Conservation (phyloP, 2,888 invertebrate species). For the Dryobota labecula region DNA sequence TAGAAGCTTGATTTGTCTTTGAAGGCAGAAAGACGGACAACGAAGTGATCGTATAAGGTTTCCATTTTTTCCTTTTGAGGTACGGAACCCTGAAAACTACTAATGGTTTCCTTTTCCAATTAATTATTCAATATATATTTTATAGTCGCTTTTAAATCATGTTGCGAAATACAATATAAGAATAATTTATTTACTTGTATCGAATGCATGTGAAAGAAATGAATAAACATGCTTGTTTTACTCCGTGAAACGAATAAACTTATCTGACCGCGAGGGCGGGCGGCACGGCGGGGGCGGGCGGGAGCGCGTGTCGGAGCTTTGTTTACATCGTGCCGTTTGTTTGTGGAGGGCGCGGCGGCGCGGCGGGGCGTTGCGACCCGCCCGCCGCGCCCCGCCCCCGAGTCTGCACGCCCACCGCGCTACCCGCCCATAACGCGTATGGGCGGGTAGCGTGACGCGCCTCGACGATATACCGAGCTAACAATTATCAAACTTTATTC, state of each 20-base stretch:
- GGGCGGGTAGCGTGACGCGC: neutral
- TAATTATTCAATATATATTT: neutral
- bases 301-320: constrained; percentile 39
- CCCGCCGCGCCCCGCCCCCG: constrained; percentile 19
- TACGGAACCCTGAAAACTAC: too few species aligned
- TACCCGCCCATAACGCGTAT: constrained; percentile 25
- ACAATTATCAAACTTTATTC: neutral
- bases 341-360: neutral
- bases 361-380: constrained; percentile 9
- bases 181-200: neutral
- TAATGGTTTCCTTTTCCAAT: too few species aligned
- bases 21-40: too few species aligned
- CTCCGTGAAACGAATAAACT: neutral
- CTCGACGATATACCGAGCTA: neutral
- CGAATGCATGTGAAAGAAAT: neutral
- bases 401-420: constrained; percentile 31
- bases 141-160: neutral
- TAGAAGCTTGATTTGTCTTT: too few species aligned
- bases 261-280: neutral
- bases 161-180: neutral
- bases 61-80: too few species aligned
- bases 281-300: neutral
- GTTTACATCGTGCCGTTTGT: constrained; percentile 42
- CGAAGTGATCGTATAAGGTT: too few species aligned
- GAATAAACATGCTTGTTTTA: neutral